Evolutionary conservation across 1,140 invertebrate genomes (phyloP).

Genomic region (Caenorhabditis tropicalis): DNA sequence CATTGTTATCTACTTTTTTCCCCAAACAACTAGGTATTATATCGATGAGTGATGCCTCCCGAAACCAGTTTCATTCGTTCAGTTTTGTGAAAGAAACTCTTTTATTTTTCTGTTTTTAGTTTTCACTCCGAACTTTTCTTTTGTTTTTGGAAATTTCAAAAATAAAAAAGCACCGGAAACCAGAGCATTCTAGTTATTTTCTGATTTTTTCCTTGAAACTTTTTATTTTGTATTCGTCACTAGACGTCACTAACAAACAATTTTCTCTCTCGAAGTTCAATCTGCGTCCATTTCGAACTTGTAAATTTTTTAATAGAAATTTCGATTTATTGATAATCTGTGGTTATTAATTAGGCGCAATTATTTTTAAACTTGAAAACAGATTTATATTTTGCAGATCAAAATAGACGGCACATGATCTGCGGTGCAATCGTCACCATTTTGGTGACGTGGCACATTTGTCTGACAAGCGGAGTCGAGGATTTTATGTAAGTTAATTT

Average conservation of each 20-base stretch:
- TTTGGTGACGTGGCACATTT: constrained; percentile 29
- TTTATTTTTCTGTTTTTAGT: too few species aligned
- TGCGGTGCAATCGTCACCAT: constrained; percentile 37
- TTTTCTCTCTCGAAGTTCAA: not conserved
- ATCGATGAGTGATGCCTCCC: too few species aligned
- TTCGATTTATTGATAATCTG: too few species aligned
- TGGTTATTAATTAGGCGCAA: too few species aligned
- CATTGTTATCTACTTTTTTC: too few species aligned
- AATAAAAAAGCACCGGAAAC: too few species aligned
- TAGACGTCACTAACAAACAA: not conserved
- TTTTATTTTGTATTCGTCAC: not conserved
- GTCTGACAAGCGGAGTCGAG: not conserved
- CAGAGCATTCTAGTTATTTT: not conserved
- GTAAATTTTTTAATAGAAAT: not conserved
- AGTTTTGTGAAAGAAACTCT: too few species aligned
- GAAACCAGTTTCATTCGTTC: too few species aligned
- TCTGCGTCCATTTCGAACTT: not conserved
- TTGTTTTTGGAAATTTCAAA: not conserved
- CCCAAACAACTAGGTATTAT: too few species aligned
- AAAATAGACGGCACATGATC: constrained; percentile 42
- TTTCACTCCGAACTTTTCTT: not conserved
- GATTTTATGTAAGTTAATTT: not conserved
- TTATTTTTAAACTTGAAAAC: not conserved
- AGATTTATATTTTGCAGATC: not conserved
- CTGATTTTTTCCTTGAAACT: not conserved